Percentiles rank a stretch among this genome's conserved stretches.
Evolutionary conservation across 92 coral and sea anemone genomes (phyloP).

Genomic region (Meandrina meandrites): DNA sequence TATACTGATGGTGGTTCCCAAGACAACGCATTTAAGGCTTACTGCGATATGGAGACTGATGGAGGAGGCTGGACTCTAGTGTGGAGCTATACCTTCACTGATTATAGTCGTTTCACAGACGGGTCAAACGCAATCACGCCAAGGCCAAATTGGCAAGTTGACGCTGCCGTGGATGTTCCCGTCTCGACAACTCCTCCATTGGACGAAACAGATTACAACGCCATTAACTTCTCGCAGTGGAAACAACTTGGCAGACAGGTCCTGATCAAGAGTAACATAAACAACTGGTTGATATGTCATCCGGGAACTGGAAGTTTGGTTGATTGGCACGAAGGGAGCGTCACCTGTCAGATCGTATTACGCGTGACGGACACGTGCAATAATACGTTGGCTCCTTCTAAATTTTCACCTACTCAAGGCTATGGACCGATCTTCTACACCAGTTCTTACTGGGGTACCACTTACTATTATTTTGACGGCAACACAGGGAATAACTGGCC

Average conservation of each 20-base stretch:
- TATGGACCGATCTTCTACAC: conserved; percentile 14
- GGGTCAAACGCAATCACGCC: conserved; percentile 24
- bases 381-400: not conserved
- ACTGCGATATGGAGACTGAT: conserved; percentile 54
- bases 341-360: conserved; percentile 37
- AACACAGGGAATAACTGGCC: conserved; percentile 58
- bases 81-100: conserved; percentile 30
- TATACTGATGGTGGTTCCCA: conserved; percentile 43
- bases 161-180: not conserved
- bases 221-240: conserved; percentile 52
- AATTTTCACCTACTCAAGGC: not conserved
- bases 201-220: conserved; percentile 42
- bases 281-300: conserved; percentile 69
- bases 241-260: conserved; percentile 53
- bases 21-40: conserved; percentile 51
- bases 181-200: conserved; percentile 41
- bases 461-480: conserved; percentile 61
- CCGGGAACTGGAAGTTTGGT: conserved; percentile 60
- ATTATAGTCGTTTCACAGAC: not conserved
- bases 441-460: not conserved
- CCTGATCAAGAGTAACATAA: conserved; percentile 67
- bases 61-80: conserved; percentile 45
- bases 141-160: conserved; percentile 19
- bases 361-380: conserved; percentile 36
- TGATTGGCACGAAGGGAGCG: conserved; percentile 50